Conservation (phyloP, 2,888 invertebrate genomes). For the Cosmopolites sordidus region DNA sequence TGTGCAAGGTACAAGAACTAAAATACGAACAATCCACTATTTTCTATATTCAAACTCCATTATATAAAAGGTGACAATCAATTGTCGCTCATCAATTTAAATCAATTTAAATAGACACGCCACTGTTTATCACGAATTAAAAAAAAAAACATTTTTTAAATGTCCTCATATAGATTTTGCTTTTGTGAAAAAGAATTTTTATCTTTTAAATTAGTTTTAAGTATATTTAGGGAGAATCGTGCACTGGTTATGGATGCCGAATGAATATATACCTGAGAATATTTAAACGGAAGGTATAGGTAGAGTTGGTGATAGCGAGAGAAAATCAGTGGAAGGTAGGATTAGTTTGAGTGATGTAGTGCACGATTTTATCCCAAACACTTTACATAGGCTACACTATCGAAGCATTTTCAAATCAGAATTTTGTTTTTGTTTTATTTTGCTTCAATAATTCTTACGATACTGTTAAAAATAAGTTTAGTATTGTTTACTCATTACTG, state of each 20-base stretch:
- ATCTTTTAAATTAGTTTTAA: conserved; percentile 14
- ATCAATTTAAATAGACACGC: no score
- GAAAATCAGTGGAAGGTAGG: conserved; percentile 26
- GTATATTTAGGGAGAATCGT: conserved; percentile 33
- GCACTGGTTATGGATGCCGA: conserved; percentile 40
- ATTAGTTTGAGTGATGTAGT: conserved; percentile 39
- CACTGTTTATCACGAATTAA: no score
- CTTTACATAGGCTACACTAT: conserved; percentile 41
- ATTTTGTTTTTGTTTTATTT: conserved; percentile 13
- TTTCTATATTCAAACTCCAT: no score
- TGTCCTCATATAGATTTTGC: neutral
- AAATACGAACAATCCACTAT: no score
- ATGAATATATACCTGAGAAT: conserved; percentile 29
- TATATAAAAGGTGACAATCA: no score
- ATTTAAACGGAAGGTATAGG: conserved; percentile 31
- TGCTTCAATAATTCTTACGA: neutral
- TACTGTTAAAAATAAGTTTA: neutral
- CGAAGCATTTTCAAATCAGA: conserved; percentile 3
- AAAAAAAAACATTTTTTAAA: neutral
- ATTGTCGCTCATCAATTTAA: no score
- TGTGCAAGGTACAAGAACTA: no score
- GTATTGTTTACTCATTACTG: conserved; percentile 2
- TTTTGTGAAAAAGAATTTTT: conserved; percentile 17
- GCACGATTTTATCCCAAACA: conserved; percentile 43
- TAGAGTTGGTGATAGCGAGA: conserved; percentile 28